These are phyloP conservation scores for Porites evermanni DNA, from an alignment of 92 coral and sea anemone genomes.

Conservation along the genomic window DNA sequence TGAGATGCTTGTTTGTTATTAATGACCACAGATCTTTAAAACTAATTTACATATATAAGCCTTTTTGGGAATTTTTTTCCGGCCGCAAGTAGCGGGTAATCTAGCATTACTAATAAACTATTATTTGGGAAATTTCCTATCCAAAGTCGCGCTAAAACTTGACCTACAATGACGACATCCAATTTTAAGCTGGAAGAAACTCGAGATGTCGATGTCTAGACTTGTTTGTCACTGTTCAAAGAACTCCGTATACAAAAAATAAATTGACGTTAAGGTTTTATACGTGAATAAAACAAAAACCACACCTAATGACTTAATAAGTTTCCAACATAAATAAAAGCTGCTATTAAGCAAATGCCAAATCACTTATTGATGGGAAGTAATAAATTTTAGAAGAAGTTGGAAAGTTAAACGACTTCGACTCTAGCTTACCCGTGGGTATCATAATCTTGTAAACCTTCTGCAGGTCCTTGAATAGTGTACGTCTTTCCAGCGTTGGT, in stretches of 20 bases:
- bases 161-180: not conserved
- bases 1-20: too few relatives aligned
- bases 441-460: not conserved
- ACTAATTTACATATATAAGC: too few relatives aligned
- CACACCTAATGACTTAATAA: not conserved
- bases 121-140: too few relatives aligned
- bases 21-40: too few relatives aligned
- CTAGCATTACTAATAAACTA: too few relatives aligned
- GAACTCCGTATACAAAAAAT: not conserved
- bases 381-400: too few relatives aligned
- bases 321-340: not conserved
- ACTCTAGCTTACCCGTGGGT: not conserved
- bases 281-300: not conserved
- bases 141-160: too few relatives aligned
- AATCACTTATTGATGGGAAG: not conserved
- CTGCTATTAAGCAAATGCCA: not conserved
- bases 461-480: slow-evolving; percentile 65
- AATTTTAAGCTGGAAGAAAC: not conserved
- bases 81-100: too few relatives aligned
- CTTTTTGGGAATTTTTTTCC: too few relatives aligned
- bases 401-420: too few relatives aligned
- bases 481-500: slow-evolving; percentile 77
- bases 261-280: not conserved
- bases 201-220: slow-evolving; percentile 11
- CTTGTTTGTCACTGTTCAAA: not conserved